Conservation (phyloP, 2,113 vertebrate species). For the chimpanzee (Pan troglodytes) region NHGRI_mPanTro3-v2.1_pri NC_072402.2:96767001-96767500, state of each 20-base stretch:
- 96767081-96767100: not conserved
- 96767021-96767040: not conserved
- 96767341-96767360: not conserved
- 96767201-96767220: not conserved
- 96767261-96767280: not conserved
- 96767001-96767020: not conserved
- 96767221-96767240: not conserved
- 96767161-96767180: not conserved
- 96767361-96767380: not conserved
- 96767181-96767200: not conserved
- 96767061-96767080: not conserved
- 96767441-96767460: not conserved
- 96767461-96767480: not conserved
- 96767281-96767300: constrained; percentile 24
- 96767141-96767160: not conserved
- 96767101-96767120: not conserved
- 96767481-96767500: not conserved
- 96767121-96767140: not conserved
- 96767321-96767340: not conserved
- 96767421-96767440: not conserved
- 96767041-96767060: not conserved
- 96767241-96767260: constrained; percentile 20
- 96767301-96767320: not conserved
- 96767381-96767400: not conserved
- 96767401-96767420: not conserved